A percentile compares a stretch with the other conserved stretches of the same genome.
Evolutionary conservation across 2,888 invertebrate species (phyloP).

Genomic region (Drosophila kanekoi): DNA sequence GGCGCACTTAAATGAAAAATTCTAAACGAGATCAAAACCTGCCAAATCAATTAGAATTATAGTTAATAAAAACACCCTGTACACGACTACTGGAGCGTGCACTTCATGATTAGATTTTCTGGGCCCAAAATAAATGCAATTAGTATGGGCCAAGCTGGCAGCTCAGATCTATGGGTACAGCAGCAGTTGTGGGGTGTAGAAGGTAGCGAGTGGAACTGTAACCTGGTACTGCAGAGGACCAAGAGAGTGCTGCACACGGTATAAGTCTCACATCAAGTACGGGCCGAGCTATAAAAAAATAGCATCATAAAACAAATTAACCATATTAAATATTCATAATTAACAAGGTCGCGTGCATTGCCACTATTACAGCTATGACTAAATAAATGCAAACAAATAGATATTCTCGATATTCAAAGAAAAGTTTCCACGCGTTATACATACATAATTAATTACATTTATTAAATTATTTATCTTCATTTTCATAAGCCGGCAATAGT

Average conservation of each 20-base stretch:
- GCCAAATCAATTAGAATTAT: neutral
- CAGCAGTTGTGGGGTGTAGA: no score
- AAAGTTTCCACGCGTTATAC: neutral
- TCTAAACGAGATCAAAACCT: conserved; percentile 10
- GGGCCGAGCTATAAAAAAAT: conserved; percentile 26
- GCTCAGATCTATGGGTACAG: no score
- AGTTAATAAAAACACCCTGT: conserved; percentile 40
- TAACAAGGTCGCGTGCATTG: conserved; percentile 12
- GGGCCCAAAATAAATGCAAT: conserved; percentile 38
- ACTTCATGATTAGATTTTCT: conserved; percentile 30
- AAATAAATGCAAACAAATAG: neutral
- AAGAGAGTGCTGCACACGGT: no score
- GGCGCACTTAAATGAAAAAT: conserved; percentile 56
- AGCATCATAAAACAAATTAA: neutral
- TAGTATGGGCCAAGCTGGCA: conserved; percentile 4
- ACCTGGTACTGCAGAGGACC: no score
- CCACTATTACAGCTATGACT: conserved; percentile 5
- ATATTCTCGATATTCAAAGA: conserved; percentile 2
- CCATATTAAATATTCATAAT: conserved; percentile 2
- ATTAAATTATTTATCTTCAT: neutral
- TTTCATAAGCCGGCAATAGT: neutral
- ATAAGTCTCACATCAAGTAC: conserved; percentile 29
- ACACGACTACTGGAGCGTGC: conserved; percentile 13
- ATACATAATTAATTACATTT: neutral
- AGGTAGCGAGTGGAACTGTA: no score